Percentiles rank a stretch among this genome's conserved stretches.
Conservation (phyloP, 2,113 vertebrate species). For the Aix galericulata region DNA sequence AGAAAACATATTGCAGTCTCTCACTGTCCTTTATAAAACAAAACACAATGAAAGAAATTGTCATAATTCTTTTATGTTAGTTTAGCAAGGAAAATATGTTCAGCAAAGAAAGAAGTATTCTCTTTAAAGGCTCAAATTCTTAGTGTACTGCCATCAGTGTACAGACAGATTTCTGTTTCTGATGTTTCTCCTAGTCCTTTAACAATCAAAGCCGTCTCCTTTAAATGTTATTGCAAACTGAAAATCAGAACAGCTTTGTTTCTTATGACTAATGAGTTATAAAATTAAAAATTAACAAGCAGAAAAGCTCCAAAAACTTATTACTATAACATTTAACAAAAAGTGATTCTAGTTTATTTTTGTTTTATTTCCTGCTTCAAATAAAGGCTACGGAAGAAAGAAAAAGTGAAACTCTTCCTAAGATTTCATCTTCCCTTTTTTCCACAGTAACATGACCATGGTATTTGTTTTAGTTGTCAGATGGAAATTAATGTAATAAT, state of each 20-base stretch:
- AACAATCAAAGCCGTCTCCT: background rate
- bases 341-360: background rate
- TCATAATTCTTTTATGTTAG: background rate
- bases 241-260: background rate
- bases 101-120: background rate
- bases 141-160: background rate
- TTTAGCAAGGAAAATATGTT: background rate
- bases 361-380: background rate
- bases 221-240: background rate
- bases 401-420: background rate
- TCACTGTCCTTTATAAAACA: background rate
- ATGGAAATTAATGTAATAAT: background rate
- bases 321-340: background rate
- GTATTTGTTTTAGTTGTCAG: background rate
- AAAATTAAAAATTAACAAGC: background rate
- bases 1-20: background rate
- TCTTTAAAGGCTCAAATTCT: background rate
- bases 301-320: background rate
- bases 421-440: background rate
- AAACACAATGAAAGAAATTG: background rate
- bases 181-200: background rate
- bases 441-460: background rate
- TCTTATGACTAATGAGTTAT: background rate
- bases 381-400: background rate
- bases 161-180: background rate